These are phyloP conservation scores for Pyrocephalus nanus DNA, from an alignment of 2,797 vertebrate genomes.

Conservation along the genomic window DNA sequence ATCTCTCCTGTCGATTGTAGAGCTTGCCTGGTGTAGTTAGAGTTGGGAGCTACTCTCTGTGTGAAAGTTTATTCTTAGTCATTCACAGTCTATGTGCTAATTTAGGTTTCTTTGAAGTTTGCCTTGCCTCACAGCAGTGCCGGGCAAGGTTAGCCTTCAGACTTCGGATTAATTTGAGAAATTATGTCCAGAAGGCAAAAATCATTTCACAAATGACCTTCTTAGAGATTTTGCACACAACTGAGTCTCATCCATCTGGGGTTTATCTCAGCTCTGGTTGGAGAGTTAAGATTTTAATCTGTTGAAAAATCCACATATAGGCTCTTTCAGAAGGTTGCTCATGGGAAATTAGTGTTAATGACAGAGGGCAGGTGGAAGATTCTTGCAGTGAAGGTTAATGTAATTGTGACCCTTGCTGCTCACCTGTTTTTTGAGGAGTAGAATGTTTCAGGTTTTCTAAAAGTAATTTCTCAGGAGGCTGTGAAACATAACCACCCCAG, in stretches of 20 bases:
- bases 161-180: conserved; percentile 28
- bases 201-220: conserved; percentile 22
- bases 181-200: conserved; percentile 30
- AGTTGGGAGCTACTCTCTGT: neutral
- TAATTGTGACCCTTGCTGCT: neutral
- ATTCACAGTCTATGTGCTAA: neutral
- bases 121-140: neutral
- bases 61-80: neutral
- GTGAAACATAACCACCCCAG: neutral
- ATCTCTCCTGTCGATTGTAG: neutral
- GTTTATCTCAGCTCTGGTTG: neutral
- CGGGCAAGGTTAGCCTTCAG: neutral
- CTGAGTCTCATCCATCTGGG: neutral
- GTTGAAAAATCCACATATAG: conserved; percentile 22
- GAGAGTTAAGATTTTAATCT: conserved; percentile 38
- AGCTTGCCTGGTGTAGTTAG: neutral
- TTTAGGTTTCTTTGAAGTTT: conserved; percentile 43
- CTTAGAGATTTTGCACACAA: conserved; percentile 20
- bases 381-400: neutral
- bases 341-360: conserved; percentile 18
- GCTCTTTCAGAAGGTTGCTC: neutral
- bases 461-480: neutral
- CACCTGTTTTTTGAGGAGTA: neutral
- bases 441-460: neutral
- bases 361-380: neutral